Conservation (phyloP, 1,140 invertebrate species). For the Thalassaphorura encarpata region DNA sequence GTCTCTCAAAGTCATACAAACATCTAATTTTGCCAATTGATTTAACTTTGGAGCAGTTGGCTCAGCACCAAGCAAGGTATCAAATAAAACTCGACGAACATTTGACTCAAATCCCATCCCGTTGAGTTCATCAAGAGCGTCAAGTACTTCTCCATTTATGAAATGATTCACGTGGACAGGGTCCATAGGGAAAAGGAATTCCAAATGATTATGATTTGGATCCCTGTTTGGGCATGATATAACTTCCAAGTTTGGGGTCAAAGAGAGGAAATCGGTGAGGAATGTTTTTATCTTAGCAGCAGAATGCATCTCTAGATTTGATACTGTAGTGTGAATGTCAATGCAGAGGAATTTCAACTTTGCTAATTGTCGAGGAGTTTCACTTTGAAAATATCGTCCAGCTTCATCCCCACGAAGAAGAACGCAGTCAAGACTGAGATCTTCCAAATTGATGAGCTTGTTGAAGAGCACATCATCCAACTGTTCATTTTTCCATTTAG, state of each 20-base stretch:
- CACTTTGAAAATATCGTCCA: background rate
- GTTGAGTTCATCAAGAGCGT: slow-evolving; percentile 6
- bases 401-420: background rate
- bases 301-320: background rate
- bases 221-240: background rate
- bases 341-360: background rate
- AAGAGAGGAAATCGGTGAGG: background rate
- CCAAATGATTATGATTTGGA: slow-evolving; percentile 1
- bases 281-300: background rate
- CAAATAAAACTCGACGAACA: background rate
- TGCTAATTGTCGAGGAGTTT: background rate
- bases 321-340: background rate
- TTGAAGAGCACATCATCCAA: background rate
- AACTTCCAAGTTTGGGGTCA: background rate
- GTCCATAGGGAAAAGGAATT: slow-evolving; percentile 7
- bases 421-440: background rate
- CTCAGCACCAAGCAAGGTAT: background rate
- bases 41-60: background rate
- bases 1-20: slow-evolving; percentile 1
- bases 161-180: background rate
- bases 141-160: slow-evolving; percentile 7
- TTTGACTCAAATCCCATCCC: slow-evolving; percentile 6
- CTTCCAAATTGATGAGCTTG: background rate
- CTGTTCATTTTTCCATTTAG: slow-evolving; percentile 2
- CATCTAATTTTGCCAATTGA: background rate